A percentile compares a stretch with the other conserved stretches of the same genome.
Evolutionary conservation across 2,113 vertebrate species (phyloP).

Genomic region (Ranitomeya imitator): DNA sequence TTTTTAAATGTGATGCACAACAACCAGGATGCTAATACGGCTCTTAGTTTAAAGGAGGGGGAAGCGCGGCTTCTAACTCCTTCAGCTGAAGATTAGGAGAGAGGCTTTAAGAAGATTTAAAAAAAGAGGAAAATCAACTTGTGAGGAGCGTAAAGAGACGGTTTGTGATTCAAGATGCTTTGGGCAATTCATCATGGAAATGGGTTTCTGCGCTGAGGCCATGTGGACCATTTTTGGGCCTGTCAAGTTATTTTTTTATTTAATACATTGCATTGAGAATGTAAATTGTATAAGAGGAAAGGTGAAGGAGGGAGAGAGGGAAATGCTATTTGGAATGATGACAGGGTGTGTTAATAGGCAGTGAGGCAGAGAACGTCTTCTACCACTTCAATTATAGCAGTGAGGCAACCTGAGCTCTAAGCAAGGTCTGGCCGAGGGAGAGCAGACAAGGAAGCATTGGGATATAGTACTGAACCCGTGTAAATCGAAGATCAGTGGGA

Average conservation of each 20-base stretch:
- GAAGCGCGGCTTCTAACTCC: conserved; percentile 97
- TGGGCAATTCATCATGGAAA: conserved; percentile 99
- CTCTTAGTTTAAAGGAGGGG: conserved; percentile 87
- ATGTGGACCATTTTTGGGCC: conserved; percentile 99
- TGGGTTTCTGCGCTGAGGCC: conserved; percentile 99
- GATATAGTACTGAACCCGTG: conserved; percentile 72
- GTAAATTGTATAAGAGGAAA: conserved; percentile 93
- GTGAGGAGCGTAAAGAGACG: conserved; percentile 90
- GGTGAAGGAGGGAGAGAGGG: conserved; percentile 48
- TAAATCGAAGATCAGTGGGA: conserved; percentile 74
- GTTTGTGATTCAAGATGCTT: conserved; percentile 98
- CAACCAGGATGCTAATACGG: conserved; percentile 95
- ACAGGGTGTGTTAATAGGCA: conserved; percentile 56
- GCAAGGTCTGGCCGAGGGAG: conserved; percentile 5
- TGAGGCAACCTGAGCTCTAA: conserved; percentile 29
- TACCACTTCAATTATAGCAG: conserved; percentile 53
- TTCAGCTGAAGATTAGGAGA: conserved; percentile 98
- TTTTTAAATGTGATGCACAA: conserved; percentile 96
- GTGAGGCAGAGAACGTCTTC: conserved; percentile 50
- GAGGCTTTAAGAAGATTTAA: conserved; percentile 99
- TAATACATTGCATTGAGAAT: conserved; percentile 99
- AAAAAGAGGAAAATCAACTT: conserved; percentile 88
- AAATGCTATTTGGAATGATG: conserved; percentile 53
- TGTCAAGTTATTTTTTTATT: conserved; percentile 86
- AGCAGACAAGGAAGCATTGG: not conserved